Percentiles rank a stretch among this genome's conserved stretches.
phyloP scores from a whole-genome alignment of 2,888 invertebrate genomes.

The Auanema sp. region DNA sequence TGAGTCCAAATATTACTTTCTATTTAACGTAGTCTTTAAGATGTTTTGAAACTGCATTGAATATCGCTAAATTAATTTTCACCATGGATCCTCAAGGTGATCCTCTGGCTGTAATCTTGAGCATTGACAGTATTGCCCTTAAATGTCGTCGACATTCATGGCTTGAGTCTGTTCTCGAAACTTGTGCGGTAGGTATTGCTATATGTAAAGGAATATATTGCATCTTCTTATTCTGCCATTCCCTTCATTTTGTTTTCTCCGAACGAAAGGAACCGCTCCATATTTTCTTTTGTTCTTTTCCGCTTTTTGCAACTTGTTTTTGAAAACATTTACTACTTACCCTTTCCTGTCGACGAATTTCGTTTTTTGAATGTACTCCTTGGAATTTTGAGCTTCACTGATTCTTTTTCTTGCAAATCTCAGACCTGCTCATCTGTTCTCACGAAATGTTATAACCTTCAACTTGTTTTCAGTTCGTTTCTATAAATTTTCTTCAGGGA shows the following conservation, averaged over 20 bases:
- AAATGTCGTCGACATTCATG: slow-evolving; percentile 76
- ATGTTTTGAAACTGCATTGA: slow-evolving; percentile 75
- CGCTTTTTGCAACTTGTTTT: too few relatives aligned
- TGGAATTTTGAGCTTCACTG: neutral
- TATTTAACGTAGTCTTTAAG: slow-evolving; percentile 61
- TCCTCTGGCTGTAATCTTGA: slow-evolving; percentile 77
- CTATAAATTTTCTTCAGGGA: slow-evolving; percentile 50
- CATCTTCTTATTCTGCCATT: slow-evolving; percentile 7
- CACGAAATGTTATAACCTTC: too few relatives aligned
- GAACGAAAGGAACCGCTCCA: neutral
- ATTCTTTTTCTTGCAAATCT: neutral
- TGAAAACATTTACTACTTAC: too few relatives aligned
- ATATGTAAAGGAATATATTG: neutral
- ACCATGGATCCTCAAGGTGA: slow-evolving; percentile 77
- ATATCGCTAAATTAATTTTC: slow-evolving; percentile 81
- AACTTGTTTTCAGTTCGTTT: neutral
- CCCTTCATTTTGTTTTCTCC: neutral
- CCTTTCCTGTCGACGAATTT: too few relatives aligned
- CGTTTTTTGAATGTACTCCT: neutral
- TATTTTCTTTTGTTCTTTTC: too few relatives aligned
- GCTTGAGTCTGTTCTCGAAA: slow-evolving; percentile 70
- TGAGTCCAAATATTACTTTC: neutral
- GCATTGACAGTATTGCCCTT: slow-evolving; percentile 82
- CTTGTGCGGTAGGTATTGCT: slow-evolving; percentile 65
- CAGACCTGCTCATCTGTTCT: too few relatives aligned